Base-by-base conservation (phyloP, 2,113 vertebrate genomes). In the Sinocyclocheilus rhinocerous region DNA sequence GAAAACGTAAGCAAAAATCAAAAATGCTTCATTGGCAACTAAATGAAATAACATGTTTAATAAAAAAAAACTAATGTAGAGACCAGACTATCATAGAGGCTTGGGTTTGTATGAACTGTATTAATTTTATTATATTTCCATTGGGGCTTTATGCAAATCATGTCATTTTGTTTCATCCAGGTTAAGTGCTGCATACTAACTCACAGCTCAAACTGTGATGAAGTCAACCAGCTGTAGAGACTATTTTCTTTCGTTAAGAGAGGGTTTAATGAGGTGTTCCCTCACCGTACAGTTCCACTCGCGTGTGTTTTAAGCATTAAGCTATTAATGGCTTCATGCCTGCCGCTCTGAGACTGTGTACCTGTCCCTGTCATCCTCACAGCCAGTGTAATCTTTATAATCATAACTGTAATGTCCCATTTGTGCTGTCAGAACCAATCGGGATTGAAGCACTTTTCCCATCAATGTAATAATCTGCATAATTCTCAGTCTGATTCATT, bases 401-500 rank as follows among this genome's bases (percentile, higher is more conserved):
- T 69, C 70, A 26, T 89, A 72, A 87, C 84, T 85, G 22, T n/a
- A 90, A 88, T 82, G 52, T 84, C 86, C 84, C 67, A 26, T 89
- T 92, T 48, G 70, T 89, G 89, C 86, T 33, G 76, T 87, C 81
- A 52, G 29, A 89, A 83, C 84, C 85, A 81, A 75, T 36, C 24
- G 42, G 88, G 87, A 89, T 48, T 86, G 85, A 29, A 80, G 83
- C 61, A 89, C 77, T 86, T 87, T 84, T 85, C 77, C 87, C 90
- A 89, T 87, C 69, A 87, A 87, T 83, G 72, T 87, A 88, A 90
- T 92, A 92, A 93, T 92, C 88, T 84, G 59, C 91, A 77, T 84
- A 59, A 89, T 87, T 88, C 81, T 86, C 69, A 82, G 87, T 91
- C 86, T 84, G 80, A 87, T 90, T 81, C 83, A 81, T 87, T 87